phyloP scores from a whole-genome alignment of 2,888 invertebrate genomes.

The Isoperla grammatica region DNA sequence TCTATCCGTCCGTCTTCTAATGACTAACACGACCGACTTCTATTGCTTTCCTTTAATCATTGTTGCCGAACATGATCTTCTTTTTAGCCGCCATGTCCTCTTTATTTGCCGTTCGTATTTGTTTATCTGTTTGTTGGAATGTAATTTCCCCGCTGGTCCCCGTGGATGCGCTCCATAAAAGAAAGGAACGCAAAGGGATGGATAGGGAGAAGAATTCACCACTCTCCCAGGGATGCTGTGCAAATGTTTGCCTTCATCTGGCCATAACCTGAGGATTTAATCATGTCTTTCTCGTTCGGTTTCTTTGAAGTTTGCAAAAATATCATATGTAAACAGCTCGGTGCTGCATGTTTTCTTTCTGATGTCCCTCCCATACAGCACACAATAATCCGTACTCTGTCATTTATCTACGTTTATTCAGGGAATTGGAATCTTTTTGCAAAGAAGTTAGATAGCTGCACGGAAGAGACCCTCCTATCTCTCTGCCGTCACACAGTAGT shows the following conservation, averaged over 20 bases:
- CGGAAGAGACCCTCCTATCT: too few species aligned
- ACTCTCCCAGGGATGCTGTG: background rate
- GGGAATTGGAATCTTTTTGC: too few species aligned
- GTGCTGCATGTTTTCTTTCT: too few species aligned
- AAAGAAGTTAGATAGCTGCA: too few species aligned
- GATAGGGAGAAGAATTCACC: background rate
- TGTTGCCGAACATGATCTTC: slow-evolving; percentile 13
- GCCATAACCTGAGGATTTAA: slow-evolving; percentile 15
- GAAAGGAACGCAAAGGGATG: slow-evolving; percentile 12
- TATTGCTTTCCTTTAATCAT: slow-evolving; percentile 15
- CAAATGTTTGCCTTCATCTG: slow-evolving; percentile 9
- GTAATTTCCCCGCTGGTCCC: slow-evolving; percentile 1
- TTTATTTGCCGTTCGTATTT: slow-evolving; percentile 14
- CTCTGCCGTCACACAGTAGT: too few species aligned
- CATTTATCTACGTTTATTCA: too few species aligned
- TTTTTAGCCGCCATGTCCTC: slow-evolving; percentile 7
- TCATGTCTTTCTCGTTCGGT: background rate
- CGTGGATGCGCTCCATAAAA: background rate
- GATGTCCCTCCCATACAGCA: too few species aligned
- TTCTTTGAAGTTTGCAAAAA: too few species aligned
- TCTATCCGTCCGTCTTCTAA: background rate
- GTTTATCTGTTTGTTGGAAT: slow-evolving; percentile 17
- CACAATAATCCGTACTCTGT: too few species aligned
- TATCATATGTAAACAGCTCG: too few species aligned
- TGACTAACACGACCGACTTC: background rate